Conservation (phyloP, 2,113 vertebrate species). For the Apteryx owenii region DNA sequence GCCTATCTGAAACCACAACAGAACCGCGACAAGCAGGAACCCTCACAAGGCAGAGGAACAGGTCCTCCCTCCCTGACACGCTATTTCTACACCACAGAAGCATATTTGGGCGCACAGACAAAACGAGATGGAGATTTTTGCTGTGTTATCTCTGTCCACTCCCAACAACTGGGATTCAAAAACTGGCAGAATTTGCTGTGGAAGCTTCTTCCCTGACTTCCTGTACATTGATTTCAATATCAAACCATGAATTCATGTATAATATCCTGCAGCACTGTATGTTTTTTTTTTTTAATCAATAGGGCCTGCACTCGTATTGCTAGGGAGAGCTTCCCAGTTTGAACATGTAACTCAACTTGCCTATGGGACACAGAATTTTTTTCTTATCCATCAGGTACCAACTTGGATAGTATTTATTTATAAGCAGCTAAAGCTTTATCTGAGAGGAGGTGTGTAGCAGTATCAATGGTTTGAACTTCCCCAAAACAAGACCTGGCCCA, state of each 20-base stretch:
- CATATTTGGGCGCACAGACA: neutral
- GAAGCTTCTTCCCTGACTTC: neutral
- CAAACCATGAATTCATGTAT: neutral
- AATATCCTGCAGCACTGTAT: neutral
- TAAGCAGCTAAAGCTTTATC: neutral
- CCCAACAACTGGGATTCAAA: neutral
- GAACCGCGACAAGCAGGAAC: neutral
- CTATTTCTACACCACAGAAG: neutral
- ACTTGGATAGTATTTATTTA: neutral
- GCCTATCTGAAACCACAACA: neutral
- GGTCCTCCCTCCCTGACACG: neutral
- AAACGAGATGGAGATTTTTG: neutral
- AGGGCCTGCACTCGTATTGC: neutral
- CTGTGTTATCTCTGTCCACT: neutral
- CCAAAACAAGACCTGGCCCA: neutral
- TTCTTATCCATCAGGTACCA: neutral
- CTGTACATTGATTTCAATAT: neutral
- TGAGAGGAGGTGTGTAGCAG: neutral
- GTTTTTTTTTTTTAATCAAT: neutral
- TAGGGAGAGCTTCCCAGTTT: neutral
- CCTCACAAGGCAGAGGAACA: neutral
- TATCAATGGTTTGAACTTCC: neutral
- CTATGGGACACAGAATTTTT: neutral
- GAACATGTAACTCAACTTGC: fast-evolving
- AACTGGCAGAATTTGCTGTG: neutral